Evolutionary conservation across 1,140 invertebrate genomes (phyloP), one percentile per base, ranked within the genome.

Genomic region (Nautilus pompilius): DNA sequence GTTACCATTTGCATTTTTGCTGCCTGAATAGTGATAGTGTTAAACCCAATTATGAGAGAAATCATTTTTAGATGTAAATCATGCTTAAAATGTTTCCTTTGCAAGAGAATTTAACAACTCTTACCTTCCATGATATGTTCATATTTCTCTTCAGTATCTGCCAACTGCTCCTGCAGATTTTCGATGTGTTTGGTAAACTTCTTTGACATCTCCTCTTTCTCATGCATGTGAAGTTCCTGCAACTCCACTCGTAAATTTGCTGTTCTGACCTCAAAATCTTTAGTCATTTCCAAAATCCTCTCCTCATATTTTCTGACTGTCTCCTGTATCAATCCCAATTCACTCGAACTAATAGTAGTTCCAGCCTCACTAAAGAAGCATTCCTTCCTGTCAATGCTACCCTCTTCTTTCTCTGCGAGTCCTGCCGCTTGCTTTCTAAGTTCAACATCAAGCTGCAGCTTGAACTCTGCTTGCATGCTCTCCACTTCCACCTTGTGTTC

Each of bases 111-210:
- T 41, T 41, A 13, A 24, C 29, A 20, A 20, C 41, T 13, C 71
- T 60, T 70, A 79, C 77, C 67, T 66, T 74, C 72, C 59, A 77
- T 67, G 22, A 79, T 59, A 29, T 62, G 65, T 20, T 76, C 70
- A 68, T 77, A 76, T 70, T 71, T 74, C 15, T 76, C 74, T 51
- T 78, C 71, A 1, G 64, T 46, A 17, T 77, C 70, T 10, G 62
- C 60, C 29, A 78, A 46, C 33, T 61, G 29, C 28, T 63, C 64
- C 57, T 60, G 67, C 71, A 71, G 68, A 64, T 60, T 66, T 63
- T 62, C 57, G 53, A 60, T 58, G 46, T 60, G 62, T 20, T 51
- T 60, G 32, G 10, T 59, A 46, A 29, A 69, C 45, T 28, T 34
- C 20, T 2, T 15, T 29, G 30, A 15, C 15, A 45, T n/a, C 30